Base-by-base conservation (phyloP, 2,113 vertebrate species). In the Dasyornis broadbenti region DNA sequence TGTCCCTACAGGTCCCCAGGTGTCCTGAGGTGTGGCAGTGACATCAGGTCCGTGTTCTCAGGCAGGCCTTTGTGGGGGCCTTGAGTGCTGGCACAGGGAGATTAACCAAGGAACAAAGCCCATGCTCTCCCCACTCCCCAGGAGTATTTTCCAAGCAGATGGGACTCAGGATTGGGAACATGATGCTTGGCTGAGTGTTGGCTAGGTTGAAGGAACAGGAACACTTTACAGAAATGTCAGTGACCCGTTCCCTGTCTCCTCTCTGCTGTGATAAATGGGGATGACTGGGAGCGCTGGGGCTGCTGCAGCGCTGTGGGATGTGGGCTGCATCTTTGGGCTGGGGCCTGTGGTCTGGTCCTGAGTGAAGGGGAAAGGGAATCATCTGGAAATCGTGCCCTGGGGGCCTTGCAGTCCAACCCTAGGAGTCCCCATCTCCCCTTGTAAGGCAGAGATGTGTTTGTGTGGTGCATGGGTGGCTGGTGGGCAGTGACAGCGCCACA, bases 271-370 rank as follows among this genome's bases (percentile, higher is more conserved):
- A 15, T 57, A 12, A 37, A 16, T 19, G 31, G 30, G 47, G 31
- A 57, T 1, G 9, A 39, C 33, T 45, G 30, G 24, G 35, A 63
- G n/a, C n/a, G n/a, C n/a, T n/a, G n/a, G n/a, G n/a, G 6, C 49
- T 4, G 3, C 5, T 28, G 59, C 44, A 17, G 35, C 4, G 1
- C n/a, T 47, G n/a, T 2, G 8, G 7, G 31, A 11, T 0, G 0
- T 35, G 44, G 23, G 16, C 63, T 45, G 22, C 26, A 8, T n/a
- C 59, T 54, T 16, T 69, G 40, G 52, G 13, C 71, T 49, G 45
- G 23, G 33, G 33, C 9, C 20, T 18, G 7, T 57, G 11, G 10
- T 13, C 56, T 26, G 13, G n/a, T 17, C 52, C 37, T 52, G 49
- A 68, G 11, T 4, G 17, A 72, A 53, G 5, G 11, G 6, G 8